Base-by-base conservation (phyloP, 2,797 vertebrate genomes). In the Lerista edwardsae region DNA sequence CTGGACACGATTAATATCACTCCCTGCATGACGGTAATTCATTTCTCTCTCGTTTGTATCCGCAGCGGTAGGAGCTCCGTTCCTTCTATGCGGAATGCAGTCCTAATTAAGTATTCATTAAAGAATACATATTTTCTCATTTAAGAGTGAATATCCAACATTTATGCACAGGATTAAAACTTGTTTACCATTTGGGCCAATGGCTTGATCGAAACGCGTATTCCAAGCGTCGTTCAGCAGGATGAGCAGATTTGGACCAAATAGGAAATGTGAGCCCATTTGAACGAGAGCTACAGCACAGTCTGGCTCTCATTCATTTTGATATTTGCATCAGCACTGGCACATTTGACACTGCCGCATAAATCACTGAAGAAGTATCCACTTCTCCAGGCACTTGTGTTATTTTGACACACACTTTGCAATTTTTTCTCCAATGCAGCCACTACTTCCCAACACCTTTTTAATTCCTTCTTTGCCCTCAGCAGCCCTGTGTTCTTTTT, bases 1-100 rank as follows among this genome's bases (percentile, higher is more conserved):
- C 93, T 95, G 95, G 95, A 95, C 95, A 95, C 94, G 93, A 95
- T 96, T 96, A 96, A 95, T 95, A 96, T 95, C 91, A 94, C 91
- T 94, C 95, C 91, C 95, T 81, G 92, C 94, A 92, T 94, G 95
- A 94, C 80, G 91, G 92, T 95, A 96, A 96, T 96, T 96, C 90
- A 94, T 96, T 96, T 96, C 93, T 93, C 89, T 95, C 92, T 95
- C 85, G 91, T 95, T 96, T 96, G 92, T 94, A 93, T 95, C 90
- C 86, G 90, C 93, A 95, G 90, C 86, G 0, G 95, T 92, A 94
- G 95, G 93, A 87, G 83, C 72, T 93, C 84, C 84, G 79, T 91
- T 95, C 87, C 87, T 91, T 92, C 90, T 86, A 93, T 95, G 94
- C 90, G 84, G 90, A 95, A 95, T 93, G 91, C 81, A 93, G 75